Evolutionary conservation across 1,140 invertebrate species (phyloP).

Genomic region (Pteromalus puparum): DNA sequence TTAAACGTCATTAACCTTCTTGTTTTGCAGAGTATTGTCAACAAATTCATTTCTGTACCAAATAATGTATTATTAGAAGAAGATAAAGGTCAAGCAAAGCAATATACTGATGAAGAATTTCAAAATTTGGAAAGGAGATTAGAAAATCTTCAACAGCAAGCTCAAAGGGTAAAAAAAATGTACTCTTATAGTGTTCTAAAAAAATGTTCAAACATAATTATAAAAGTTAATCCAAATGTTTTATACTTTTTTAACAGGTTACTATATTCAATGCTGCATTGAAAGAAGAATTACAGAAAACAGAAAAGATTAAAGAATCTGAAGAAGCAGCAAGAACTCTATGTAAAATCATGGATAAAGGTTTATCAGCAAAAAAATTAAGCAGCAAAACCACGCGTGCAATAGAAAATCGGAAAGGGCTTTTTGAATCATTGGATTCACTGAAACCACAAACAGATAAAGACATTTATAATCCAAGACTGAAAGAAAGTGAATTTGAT

Average conservation of each 20-base stretch:
- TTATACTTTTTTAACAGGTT: conserved; percentile 52
- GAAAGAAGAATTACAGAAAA: conserved; percentile 61
- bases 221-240: background rate
- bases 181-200: background rate
- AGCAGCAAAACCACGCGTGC: conserved; percentile 40
- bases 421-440: conserved; percentile 45
- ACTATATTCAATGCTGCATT: conserved; percentile 60
- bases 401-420: conserved; percentile 53
- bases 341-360: conserved; percentile 56
- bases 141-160: conserved; percentile 60
- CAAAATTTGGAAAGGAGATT: conserved; percentile 54
- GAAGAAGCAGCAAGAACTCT: conserved; percentile 51
- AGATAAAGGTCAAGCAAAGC: conserved; percentile 62
- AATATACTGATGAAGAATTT: conserved; percentile 62
- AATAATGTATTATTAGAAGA: conserved; percentile 64
- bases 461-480: conserved; percentile 55
- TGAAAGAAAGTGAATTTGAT: conserved; percentile 48
- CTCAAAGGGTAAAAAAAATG: conserved; percentile 59
- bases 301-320: conserved; percentile 55
- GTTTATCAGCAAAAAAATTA: conserved; percentile 49
- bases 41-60: conserved; percentile 63
- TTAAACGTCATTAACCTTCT: conserved; percentile 8
- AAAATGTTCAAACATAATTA: background rate
- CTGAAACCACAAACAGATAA: conserved; percentile 38
- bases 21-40: conserved; percentile 58